A percentile compares a stretch with the other conserved stretches of the same genome.
phyloP scores from a whole-genome alignment of 2,888 invertebrate genomes.

The Zygogramma bicolorata region DNA sequence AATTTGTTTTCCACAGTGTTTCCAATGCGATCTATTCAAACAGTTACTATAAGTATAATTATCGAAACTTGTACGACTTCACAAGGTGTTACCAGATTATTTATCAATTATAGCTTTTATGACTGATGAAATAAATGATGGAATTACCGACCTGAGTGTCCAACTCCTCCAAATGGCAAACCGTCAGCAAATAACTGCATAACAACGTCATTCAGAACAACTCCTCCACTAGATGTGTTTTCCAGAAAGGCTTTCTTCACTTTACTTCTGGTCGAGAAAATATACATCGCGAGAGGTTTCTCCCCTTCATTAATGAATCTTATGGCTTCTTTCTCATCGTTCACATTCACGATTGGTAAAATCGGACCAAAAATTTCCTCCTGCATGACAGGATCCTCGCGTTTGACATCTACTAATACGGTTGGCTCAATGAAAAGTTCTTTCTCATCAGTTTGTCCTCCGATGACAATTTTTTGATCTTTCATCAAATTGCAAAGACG shows the following conservation, averaged over 20 bases:
- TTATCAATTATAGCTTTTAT: too few relatives aligned
- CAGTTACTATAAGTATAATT: too few relatives aligned
- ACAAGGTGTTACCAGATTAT: too few relatives aligned
- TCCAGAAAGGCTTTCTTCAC: conserved; percentile 73
- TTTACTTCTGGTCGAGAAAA: conserved; percentile 78
- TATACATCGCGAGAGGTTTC: conserved; percentile 90
- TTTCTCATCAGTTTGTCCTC: conserved; percentile 81
- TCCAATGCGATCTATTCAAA: too few relatives aligned
- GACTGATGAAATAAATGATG: too few relatives aligned
- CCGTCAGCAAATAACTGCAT: conserved; percentile 88
- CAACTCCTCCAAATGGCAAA: conserved; percentile 98
- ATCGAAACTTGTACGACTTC: too few relatives aligned
- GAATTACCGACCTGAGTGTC: conserved; percentile 75
- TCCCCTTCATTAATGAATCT: conserved; percentile 90
- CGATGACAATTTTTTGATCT: conserved; percentile 79
- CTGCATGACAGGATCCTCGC: conserved; percentile 83
- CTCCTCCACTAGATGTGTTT: conserved; percentile 84
- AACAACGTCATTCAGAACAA: conserved; percentile 87
- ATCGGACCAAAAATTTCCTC: conserved; percentile 99
- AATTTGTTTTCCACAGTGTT: too few relatives aligned
- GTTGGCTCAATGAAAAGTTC: conserved; percentile 91
- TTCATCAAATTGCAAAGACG: conserved; percentile 73
- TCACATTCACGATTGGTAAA: conserved; percentile 87
- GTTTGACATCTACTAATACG: conserved; percentile 80
- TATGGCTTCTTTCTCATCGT: conserved; percentile 89